phyloP scores from a whole-genome alignment of 2,888 invertebrate species.

The Sphinx pinastri region DNA sequence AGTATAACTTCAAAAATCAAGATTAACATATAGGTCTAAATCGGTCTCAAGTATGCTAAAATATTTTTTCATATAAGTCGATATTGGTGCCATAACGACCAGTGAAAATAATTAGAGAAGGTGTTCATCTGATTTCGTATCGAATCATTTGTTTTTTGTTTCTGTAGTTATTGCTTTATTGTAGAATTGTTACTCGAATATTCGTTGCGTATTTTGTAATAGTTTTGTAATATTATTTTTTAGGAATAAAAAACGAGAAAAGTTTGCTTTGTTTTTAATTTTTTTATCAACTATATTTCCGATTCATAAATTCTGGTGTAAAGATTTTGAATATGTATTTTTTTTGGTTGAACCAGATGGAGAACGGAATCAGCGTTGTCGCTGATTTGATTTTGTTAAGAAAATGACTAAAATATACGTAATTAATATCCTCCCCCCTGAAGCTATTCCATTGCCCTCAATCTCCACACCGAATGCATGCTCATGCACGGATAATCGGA shows the following conservation, averaged over 20 bases:
- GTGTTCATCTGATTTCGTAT: conserved; percentile 13
- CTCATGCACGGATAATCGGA: too few relatives aligned
- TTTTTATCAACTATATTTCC: neutral
- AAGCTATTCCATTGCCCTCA: too few relatives aligned
- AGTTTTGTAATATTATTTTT: conserved; percentile 22
- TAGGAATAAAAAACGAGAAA: conserved; percentile 15
- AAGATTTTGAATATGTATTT: too few relatives aligned
- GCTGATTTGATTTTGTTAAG: too few relatives aligned
- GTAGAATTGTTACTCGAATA: conserved; percentile 28
- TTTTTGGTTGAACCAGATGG: too few relatives aligned
- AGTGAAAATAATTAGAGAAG: conserved; percentile 30
- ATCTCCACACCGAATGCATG: too few relatives aligned
- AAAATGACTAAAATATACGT: too few relatives aligned
- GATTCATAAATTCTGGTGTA: neutral
- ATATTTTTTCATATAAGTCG: conserved; percentile 9
- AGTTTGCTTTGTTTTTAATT: neutral
- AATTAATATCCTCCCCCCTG: too few relatives aligned
- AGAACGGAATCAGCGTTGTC: too few relatives aligned
- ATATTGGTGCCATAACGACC: conserved; percentile 38
- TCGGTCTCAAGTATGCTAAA: neutral
- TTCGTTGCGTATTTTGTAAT: conserved; percentile 20
- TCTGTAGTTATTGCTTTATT: conserved; percentile 25
- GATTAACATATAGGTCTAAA: neutral
- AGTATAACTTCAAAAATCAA: too few relatives aligned
- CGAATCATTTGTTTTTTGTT: conserved; percentile 24